These are phyloP conservation scores for Melanotaenia boesemani DNA, from an alignment of 2,797 vertebrate genomes.

Conservation along the genomic window DNA sequence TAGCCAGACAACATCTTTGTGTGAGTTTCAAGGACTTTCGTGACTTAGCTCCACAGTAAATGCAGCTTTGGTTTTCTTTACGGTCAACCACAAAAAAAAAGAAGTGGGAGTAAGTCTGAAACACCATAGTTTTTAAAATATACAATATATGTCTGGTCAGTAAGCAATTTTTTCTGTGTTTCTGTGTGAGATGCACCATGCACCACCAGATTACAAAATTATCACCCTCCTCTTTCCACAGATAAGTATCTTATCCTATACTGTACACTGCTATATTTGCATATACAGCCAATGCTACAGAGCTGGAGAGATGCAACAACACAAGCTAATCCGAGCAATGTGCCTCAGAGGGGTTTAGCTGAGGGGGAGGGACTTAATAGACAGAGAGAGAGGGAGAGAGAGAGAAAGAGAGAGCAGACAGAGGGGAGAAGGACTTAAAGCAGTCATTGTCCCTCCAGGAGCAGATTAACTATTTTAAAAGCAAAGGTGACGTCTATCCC, in stretches of 20 bases:
- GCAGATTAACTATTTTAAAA: slow-evolving; percentile 83
- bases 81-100: background rate
- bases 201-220: slow-evolving; percentile 20
- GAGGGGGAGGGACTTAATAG: slow-evolving; percentile 69
- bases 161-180: slow-evolving; percentile 2
- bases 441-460: slow-evolving; percentile 73
- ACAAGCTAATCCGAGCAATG: slow-evolving; percentile 74
- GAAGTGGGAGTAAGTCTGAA: background rate
- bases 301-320: slow-evolving; percentile 67
- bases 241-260: slow-evolving; percentile 38
- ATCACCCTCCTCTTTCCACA: slow-evolving; percentile 1
- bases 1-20: slow-evolving; percentile 24
- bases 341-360: slow-evolving; percentile 71
- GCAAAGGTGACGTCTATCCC: slow-evolving; percentile 75
- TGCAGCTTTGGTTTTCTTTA: slow-evolving; percentile 10
- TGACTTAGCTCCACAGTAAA: slow-evolving; percentile 10
- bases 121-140: background rate
- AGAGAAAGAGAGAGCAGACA: background rate
- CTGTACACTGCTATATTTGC: slow-evolving; percentile 48
- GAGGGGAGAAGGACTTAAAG: slow-evolving; percentile 67
- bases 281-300: slow-evolving; percentile 39
- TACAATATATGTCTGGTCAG: slow-evolving; percentile 1
- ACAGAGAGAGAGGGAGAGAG: slow-evolving; percentile 16
- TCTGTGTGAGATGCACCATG: background rate
- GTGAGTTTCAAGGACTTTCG: slow-evolving; percentile 25